Evolutionary conservation across 2,888 invertebrate species (phyloP), one percentile per base, ranked within the genome.

Genomic region (Cetonia aurata): DNA sequence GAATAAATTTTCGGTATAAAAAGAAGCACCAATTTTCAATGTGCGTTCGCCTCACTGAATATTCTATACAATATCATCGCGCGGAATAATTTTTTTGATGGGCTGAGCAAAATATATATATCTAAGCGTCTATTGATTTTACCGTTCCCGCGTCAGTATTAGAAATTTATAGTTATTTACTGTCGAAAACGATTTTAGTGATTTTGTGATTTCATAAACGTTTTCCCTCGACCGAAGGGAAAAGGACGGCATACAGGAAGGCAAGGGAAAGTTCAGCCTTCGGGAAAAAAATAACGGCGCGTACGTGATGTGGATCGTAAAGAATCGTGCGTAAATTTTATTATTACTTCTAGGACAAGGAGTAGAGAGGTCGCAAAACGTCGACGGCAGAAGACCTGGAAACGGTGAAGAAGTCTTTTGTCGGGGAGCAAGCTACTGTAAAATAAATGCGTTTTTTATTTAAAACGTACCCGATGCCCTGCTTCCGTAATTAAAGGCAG

Each of bases 121-220:
- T n/a, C 48, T 48, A 33, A 13, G 33, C 15, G 42, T n/a, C 62
- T 62, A 62, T 62, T 62, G 62, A 62, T 62, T 62, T 62, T 62
- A 48, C 48, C 31, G 62, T 62, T 62, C 19, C 48, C 62, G 48
- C 48, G 62, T 62, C 62, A 62, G 62, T 62, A 48, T 62, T 48
- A 62, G 62, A 67, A 67, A 67, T 67, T 67, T 67, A 67, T 67
- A 56, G 67, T 56, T 67, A 67, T 67, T 67, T 67, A 67, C 67
- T 48, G 55, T 33, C 55, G 67, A 56, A 33, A 62, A 46, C 31
- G 67, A 67, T 67, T 67, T 56, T 46, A 56, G 56, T 56, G 67
- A 67, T 56, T 67, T 67, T 56, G 55, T 67, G 67, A 67, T 67
- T 67, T 67, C 67, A 67, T 67, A 67, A 67, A 56, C 67, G 67